These are phyloP conservation scores for Oreochromis tanganicae DNA, from an alignment of 2,113 vertebrate genomes.

Conservation along the genomic window DNA sequence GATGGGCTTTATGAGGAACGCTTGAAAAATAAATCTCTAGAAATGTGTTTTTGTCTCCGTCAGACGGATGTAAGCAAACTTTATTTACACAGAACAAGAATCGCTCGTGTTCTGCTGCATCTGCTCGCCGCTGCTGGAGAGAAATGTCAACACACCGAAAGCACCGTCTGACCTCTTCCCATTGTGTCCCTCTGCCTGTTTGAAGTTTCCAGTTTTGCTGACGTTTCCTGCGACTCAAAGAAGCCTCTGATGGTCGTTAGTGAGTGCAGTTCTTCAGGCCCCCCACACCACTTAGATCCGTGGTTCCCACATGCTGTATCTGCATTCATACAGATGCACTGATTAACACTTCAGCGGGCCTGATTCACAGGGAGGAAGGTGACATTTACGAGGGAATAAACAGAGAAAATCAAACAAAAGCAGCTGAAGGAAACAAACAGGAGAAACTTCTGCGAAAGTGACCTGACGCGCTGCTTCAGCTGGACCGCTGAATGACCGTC, in stretches of 20 bases:
- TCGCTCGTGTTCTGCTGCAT: accelerated
- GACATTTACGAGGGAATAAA: neutral
- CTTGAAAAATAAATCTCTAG: neutral
- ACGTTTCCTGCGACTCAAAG: neutral
- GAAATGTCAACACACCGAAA: neutral
- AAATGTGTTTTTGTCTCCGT: neutral
- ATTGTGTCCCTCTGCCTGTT: accelerated
- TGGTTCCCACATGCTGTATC: accelerated
- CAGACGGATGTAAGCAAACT: neutral
- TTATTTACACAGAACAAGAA: neutral
- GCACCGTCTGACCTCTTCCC: neutral
- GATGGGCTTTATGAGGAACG: neutral
- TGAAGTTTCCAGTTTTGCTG: neutral
- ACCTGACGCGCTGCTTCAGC: neutral
- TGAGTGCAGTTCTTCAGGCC: neutral
- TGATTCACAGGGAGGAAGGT: neutral
- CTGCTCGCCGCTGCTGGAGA: neutral
- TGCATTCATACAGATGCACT: neutral
- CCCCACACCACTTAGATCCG: too few species aligned
- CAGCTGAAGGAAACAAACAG: neutral
- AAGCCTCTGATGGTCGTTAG: accelerated
- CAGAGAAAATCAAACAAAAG: accelerated
- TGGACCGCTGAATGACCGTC: neutral
- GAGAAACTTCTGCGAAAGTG: neutral
- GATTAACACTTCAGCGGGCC: neutral